These are phyloP conservation scores for Siniperca scherzeri DNA, from an alignment of 2,797 vertebrate genomes.

Conservation along the genomic window DNA sequence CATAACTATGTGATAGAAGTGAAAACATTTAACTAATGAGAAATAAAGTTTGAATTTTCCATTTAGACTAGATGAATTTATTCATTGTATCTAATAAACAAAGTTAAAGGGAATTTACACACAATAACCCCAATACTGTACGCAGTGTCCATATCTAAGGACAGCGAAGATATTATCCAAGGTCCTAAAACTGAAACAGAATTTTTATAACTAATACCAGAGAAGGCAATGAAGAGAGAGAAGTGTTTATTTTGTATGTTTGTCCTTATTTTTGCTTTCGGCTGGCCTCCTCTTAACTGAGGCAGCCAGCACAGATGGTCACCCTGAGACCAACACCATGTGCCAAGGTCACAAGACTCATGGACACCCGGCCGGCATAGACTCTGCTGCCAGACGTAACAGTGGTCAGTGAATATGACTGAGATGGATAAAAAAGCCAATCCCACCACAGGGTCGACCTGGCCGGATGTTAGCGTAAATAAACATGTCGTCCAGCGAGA, in stretches of 20 bases:
- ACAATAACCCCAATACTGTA: not conserved
- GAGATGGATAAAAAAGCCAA: not conserved
- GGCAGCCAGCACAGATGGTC: slow-evolving; percentile 82
- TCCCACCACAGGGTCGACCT: not conserved
- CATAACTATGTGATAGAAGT: not conserved
- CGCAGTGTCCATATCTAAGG: not conserved
- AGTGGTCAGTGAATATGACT: slow-evolving; percentile 42
- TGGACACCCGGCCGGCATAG: slow-evolving; percentile 9
- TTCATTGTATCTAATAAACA: not conserved
- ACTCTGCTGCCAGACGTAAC: slow-evolving; percentile 41
- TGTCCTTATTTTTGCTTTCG: slow-evolving; percentile 39
- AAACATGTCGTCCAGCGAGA: not conserved
- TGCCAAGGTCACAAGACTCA: slow-evolving; percentile 75
- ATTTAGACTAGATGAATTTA: not conserved
- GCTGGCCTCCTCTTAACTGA: slow-evolving; percentile 45
- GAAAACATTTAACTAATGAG: not conserved
- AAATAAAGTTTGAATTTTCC: not conserved
- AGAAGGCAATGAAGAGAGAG: not conserved
- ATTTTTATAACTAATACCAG: not conserved
- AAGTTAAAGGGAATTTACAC: not conserved
- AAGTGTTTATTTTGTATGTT: slow-evolving; percentile 8
- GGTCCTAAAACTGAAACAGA: not conserved
- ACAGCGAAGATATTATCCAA: not conserved
- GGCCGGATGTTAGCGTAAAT: not conserved
- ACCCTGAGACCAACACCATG: slow-evolving; percentile 51